Evolutionary conservation across 2,797 vertebrate genomes (phyloP).

Genomic region (Dryobates pubescens): DNA sequence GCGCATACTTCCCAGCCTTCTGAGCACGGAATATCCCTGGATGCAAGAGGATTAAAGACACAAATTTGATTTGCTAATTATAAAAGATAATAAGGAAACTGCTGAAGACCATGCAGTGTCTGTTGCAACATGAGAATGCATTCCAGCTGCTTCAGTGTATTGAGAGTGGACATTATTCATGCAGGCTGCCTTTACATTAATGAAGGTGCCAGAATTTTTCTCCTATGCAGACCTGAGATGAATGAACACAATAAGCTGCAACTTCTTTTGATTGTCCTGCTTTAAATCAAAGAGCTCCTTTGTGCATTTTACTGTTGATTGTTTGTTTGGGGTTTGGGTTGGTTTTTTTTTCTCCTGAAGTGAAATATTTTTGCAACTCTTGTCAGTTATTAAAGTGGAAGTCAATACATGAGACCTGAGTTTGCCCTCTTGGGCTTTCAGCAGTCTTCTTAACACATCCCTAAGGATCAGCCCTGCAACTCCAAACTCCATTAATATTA

Average conservation of each 20-base stretch:
- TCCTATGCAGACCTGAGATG: neutral
- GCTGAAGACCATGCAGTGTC: neutral
- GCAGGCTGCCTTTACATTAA: constrained; percentile 2
- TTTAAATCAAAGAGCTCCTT: neutral
- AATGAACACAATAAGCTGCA: neutral
- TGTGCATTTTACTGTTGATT: neutral
- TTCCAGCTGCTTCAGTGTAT: neutral
- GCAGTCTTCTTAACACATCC: neutral
- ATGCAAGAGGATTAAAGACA: constrained; percentile 30
- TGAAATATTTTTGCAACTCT: neutral
- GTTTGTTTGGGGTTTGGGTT: too few species aligned
- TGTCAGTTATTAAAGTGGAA: neutral
- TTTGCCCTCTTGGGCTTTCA: neutral
- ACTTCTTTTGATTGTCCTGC: neutral
- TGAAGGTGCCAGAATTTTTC: neutral
- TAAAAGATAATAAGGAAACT: neutral
- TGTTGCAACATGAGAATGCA: neutral
- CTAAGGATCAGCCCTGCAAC: neutral
- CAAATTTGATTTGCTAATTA: constrained; percentile 57
- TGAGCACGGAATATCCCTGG: neutral
- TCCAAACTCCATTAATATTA: neutral
- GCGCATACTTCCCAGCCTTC: neutral
- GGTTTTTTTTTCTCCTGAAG: neutral
- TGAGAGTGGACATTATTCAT: neutral
- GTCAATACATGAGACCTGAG: fast-evolving